Percentiles rank a stretch among this genome's conserved stretches.
phyloP scores from a whole-genome alignment of 2,113 vertebrate genomes.

The Spermophilus dauricus region DNA sequence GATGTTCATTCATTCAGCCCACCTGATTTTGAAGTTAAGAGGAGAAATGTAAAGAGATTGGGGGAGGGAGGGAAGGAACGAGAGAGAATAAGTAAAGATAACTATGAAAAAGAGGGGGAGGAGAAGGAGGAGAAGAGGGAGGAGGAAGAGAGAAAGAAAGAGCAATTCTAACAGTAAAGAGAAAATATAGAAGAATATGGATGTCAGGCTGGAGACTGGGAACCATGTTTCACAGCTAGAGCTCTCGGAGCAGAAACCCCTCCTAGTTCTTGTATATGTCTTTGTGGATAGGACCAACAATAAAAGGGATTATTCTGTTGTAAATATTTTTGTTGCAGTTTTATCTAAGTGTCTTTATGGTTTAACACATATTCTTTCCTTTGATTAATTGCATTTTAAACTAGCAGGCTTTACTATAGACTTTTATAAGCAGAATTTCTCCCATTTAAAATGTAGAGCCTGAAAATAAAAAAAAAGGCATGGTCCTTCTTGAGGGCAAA shows the following conservation, averaged over 20 bases:
- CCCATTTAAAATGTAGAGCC: conserved; percentile 38
- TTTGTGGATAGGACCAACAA: conserved; percentile 51
- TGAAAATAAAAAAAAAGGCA: conserved; percentile 69
- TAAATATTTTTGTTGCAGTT: conserved; percentile 78
- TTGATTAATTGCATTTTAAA: conserved; percentile 81
- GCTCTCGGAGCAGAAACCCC: conserved; percentile 8
- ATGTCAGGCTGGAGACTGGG: not conserved
- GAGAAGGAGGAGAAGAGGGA: not conserved
- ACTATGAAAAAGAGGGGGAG: not conserved
- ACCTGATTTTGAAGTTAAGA: conserved; percentile 7
- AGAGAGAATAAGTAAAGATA: conserved; percentile 16
- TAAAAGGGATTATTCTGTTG: conserved; percentile 71
- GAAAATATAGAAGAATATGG: not conserved
- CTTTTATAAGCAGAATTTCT: conserved; percentile 73
- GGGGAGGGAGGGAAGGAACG: not conserved
- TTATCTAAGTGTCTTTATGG: conserved; percentile 77
- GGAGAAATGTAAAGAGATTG: not conserved
- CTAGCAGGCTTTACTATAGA: conserved; percentile 79
- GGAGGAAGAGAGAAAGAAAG: not conserved
- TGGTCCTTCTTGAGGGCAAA: conserved; percentile 1
- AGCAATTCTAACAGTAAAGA: not conserved
- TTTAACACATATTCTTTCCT: conserved; percentile 77
- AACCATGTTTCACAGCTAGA: not conserved
- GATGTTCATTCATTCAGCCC: not conserved
- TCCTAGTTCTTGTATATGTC: not conserved